Percentiles rank a stretch among this genome's conserved stretches.
These are phyloP conservation scores for Heliconius hewitsoni DNA, from an alignment of 1,140 invertebrate genomes.

Conservation along the genomic window DNA sequence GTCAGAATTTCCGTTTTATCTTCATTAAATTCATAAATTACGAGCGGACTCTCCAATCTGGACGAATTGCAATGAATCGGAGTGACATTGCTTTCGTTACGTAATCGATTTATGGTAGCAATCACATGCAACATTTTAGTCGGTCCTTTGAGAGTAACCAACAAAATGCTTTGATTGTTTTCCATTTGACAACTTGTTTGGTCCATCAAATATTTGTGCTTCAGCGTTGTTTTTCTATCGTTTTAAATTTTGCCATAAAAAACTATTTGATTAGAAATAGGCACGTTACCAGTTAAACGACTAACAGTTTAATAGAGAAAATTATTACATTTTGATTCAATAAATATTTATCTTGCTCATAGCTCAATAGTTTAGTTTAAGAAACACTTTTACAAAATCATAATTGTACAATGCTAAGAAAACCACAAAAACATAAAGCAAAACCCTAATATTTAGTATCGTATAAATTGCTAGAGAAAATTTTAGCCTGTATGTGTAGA, in stretches of 20 bases:
- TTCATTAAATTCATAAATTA: constrained; percentile 17
- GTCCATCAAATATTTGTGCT: background rate
- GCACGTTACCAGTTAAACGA: no score
- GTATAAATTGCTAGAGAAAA: constrained; percentile 7
- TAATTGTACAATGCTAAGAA: background rate
- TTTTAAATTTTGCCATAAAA: background rate
- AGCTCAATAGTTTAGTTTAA: background rate
- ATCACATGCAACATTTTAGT: constrained; percentile 45
- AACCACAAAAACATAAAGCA: background rate
- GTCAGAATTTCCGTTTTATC: background rate
- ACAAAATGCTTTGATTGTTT: constrained; percentile 60
- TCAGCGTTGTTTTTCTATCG: background rate
- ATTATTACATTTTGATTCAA: no score
- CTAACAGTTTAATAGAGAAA: no score
- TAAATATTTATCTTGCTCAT: no score
- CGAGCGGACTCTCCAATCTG: constrained; percentile 12
- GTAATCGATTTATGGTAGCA: constrained; percentile 41
- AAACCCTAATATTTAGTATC: constrained; percentile 6
- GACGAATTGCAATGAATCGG: constrained; percentile 24
- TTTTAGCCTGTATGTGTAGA: constrained; percentile 31
- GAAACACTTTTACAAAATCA: background rate
- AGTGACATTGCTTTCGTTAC: constrained; percentile 24
- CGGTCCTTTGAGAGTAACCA: constrained; percentile 40
- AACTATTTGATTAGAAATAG: background rate
- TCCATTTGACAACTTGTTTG: constrained; percentile 54